Conservation (phyloP, 1,140 invertebrate species). For the Lordiphosa mommai region DNA sequence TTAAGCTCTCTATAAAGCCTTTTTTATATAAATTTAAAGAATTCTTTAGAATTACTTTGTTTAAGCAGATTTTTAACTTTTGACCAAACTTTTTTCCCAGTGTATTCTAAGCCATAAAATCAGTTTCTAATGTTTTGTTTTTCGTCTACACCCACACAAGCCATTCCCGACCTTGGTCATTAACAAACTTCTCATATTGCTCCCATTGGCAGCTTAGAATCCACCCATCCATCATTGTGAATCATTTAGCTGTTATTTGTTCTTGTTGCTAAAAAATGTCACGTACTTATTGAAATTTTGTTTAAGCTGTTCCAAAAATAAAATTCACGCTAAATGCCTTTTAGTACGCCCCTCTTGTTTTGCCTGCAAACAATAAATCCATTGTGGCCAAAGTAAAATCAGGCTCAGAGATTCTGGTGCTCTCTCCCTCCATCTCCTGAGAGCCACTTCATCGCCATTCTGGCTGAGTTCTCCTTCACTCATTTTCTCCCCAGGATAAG, state of each 20-base stretch:
- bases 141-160: background rate
- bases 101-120: no score
- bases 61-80: background rate
- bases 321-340: no score
- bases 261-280: conserved; percentile 12
- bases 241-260: background rate
- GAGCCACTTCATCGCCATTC: conserved; percentile 38
- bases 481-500: conserved; percentile 17
- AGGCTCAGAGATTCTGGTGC: conserved; percentile 42
- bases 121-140: conserved; percentile 7
- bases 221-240: no score
- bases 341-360: no score
- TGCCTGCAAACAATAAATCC: conserved; percentile 65
- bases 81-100: background rate
- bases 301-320: no score
- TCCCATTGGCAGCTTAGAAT: background rate
- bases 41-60: no score
- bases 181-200: background rate
- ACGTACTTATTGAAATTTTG: conserved; percentile 6
- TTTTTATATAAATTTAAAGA: no score
- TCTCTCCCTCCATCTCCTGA: conserved; percentile 27
- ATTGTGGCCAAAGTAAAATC: conserved; percentile 75
- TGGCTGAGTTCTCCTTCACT: background rate
- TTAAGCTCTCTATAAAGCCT: no score
- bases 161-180: background rate